Evolutionary conservation across 2,113 vertebrate species (phyloP), one percentile per base, ranked within the genome.

Genomic region (Microcebus tavaratra): DNA sequence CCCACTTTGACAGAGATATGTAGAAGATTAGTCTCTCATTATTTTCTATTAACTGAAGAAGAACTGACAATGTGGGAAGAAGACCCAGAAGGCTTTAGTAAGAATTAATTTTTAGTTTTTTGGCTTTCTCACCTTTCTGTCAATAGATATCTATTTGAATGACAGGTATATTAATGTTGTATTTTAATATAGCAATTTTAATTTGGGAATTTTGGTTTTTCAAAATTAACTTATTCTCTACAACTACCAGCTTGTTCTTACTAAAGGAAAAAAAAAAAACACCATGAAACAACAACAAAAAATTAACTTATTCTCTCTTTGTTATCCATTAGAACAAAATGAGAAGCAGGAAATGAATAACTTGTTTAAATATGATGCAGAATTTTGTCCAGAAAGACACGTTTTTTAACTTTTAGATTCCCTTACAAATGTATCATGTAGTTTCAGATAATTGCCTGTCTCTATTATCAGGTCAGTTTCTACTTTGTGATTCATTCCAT

Each of bases 1-100:
- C 99, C 99, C 65, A 99, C 99, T 6, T 98, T 99, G 97, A 99
- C 98, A 6, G 99, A 99, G 97, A 99, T 99, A 65, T 99, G 99
- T 96, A 98, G 99, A 82, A 98, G 99, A 97, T 99, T 99, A 57
- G 99, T 99, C 61, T 99, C 99, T 95, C 99, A 99, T 96, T 99
- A 99, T 98, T 99, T 99, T 96, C 98, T 99, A 48, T 98, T 99
- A 97, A 99, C 99, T 76, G 98, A 99, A 72, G 99, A 99, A 97
- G 99, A 99, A 96, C 98, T 99, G 94, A 97, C 98, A 14, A 99
- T 99, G 99, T 99, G 99, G 99, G 99, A 99, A 98, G 99, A 99
- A 97, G 99, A 99, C 96, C 99, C 99, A 7, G 99, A 99, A 99
- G 99, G 99, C 98, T 99, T 99, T 96, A 99, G 99, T 99, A 99